Evolutionary conservation across 1,140 invertebrate species (phyloP).

Genomic region (Temnothorax longispinosus): DNA sequence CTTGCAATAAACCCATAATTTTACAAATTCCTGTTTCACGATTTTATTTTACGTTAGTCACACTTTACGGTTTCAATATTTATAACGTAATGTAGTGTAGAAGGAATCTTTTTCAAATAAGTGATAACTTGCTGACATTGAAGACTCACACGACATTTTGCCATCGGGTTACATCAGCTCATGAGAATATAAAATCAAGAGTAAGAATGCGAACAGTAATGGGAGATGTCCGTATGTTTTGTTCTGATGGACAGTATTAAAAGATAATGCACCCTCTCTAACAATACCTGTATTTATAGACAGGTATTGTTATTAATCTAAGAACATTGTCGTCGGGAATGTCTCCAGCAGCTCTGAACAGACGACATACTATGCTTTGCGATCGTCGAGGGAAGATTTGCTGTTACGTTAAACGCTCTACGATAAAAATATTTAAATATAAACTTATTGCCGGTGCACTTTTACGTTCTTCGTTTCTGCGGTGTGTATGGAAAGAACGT

Average conservation of each 20-base stretch:
- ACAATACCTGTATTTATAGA: neutral
- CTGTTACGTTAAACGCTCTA: neutral
- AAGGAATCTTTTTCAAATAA: constrained; percentile 8
- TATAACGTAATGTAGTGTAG: neutral
- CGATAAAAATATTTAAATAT: constrained; percentile 27
- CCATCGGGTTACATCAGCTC: neutral
- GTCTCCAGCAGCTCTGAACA: neutral
- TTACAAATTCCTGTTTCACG: neutral
- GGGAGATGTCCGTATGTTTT: neutral
- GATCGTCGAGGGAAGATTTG: neutral
- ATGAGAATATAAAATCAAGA: constrained; percentile 9
- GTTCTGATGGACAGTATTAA: neutral
- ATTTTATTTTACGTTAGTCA: constrained; percentile 8
- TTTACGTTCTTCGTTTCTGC: no score
- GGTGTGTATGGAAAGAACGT: no score
- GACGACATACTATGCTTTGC: neutral
- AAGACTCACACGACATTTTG: neutral
- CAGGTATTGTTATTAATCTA: constrained; percentile 43
- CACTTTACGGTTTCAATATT: neutral
- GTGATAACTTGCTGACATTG: neutral
- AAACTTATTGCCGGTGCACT: constrained; percentile 81
- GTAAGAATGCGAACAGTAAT: constrained; percentile 1
- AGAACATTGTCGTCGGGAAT: neutral
- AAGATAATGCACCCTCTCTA: neutral
- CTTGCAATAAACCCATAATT: neutral